Percentiles rank a stretch among this genome's conserved stretches.
phyloP scores from a whole-genome alignment of 2,888 invertebrate species.

The Lepidochrysops patricia region DNA sequence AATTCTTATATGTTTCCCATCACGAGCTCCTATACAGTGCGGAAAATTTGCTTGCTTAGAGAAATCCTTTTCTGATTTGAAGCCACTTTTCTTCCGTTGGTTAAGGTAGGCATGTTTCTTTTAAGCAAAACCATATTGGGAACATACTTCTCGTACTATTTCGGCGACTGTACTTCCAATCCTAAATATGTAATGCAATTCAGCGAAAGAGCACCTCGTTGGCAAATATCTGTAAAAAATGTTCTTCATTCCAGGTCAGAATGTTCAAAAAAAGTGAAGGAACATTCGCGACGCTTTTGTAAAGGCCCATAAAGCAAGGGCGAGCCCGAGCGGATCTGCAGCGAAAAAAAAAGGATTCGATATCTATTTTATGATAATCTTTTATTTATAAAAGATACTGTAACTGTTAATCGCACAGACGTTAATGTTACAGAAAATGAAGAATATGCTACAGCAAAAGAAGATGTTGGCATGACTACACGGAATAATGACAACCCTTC shows the following conservation, averaged over 20 bases:
- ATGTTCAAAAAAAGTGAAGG: background rate
- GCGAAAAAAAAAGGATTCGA: slow-evolving; percentile 19
- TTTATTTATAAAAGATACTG: slow-evolving; percentile 24
- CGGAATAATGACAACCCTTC: slow-evolving; percentile 18
- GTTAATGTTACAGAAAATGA: slow-evolving; percentile 17
- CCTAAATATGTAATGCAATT: slow-evolving; percentile 21
- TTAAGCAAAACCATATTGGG: slow-evolving; percentile 25
- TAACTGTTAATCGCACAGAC: slow-evolving; percentile 16
- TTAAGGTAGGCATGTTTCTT: slow-evolving; percentile 26
- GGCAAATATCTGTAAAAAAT: too few relatives aligned
- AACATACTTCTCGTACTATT: slow-evolving; percentile 27
- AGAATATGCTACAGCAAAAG: slow-evolving; percentile 18
- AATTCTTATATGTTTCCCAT: slow-evolving; percentile 25
- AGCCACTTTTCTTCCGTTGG: slow-evolving; percentile 24
- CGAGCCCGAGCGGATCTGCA: slow-evolving; percentile 19
- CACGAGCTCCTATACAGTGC: slow-evolving; percentile 24
- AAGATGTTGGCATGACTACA: slow-evolving; percentile 17
- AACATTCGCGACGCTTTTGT: too few relatives aligned
- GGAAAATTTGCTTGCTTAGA: slow-evolving; percentile 24
- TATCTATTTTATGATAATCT: slow-evolving; percentile 24
- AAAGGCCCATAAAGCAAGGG: slow-evolving; percentile 16
- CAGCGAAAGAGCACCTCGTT: slow-evolving; percentile 18
- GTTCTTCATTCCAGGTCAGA: background rate
- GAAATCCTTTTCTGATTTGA: slow-evolving; percentile 25
- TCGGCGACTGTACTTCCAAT: slow-evolving; percentile 26